A percentile compares a stretch with the other conserved stretches of the same genome.
These are phyloP conservation scores for Trachelus troglodyta DNA, from an alignment of 2,888 invertebrate genomes.

Conservation along the genomic window DNA sequence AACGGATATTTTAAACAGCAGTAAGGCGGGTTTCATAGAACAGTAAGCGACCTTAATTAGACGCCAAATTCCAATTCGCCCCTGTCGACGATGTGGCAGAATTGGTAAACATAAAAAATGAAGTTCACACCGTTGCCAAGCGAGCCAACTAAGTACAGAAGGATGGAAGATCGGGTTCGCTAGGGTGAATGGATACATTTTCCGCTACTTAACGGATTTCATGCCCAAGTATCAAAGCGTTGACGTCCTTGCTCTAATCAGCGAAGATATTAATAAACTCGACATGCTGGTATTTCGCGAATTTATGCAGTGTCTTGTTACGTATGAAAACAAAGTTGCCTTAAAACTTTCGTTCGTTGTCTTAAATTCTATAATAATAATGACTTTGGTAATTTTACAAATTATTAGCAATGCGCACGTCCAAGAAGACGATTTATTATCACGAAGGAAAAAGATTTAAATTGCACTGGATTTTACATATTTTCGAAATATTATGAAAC, in stretches of 20 bases:
- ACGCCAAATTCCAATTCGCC: conserved; percentile 41
- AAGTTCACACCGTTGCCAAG: not conserved
- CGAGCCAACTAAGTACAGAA: not conserved
- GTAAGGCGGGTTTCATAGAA: not conserved
- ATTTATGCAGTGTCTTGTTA: not conserved
- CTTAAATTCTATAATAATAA: too few relatives aligned
- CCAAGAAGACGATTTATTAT: too few relatives aligned
- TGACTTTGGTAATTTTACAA: too few relatives aligned
- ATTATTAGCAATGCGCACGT: too few relatives aligned
- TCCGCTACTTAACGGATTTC: conserved; percentile 62
- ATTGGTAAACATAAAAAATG: conserved; percentile 50
- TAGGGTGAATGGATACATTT: conserved; percentile 56
- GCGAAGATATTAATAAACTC: conserved; percentile 23
- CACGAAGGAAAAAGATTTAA: not conserved
- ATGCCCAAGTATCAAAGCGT: conserved; percentile 58
- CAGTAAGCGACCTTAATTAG: not conserved
- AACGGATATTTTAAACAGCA: not conserved
- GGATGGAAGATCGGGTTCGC: conserved; percentile 19
- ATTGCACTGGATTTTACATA: not conserved
- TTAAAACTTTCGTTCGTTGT: too few relatives aligned
- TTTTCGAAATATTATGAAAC: not conserved
- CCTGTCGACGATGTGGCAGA: conserved; percentile 54
- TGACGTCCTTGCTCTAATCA: conserved; percentile 54
- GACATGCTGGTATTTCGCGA: not conserved
- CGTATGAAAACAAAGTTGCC: not conserved